Base-by-base conservation (phyloP, 1,140 invertebrate species). In the Paramacrobiotus metropolitanus region DNA sequence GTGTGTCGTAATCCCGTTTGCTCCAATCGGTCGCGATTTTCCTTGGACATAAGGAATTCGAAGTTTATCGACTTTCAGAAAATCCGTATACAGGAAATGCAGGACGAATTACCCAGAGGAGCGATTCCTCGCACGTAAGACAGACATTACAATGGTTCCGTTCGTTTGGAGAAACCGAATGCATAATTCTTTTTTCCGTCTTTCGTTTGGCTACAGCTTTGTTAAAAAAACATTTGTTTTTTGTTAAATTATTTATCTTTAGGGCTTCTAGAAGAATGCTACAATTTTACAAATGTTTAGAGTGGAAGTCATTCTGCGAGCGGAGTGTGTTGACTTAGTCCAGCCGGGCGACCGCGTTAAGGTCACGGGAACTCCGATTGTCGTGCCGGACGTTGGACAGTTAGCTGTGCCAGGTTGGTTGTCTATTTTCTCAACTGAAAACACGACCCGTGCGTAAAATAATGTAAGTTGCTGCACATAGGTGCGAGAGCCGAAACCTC, bases 51-150 rank as follows among this genome's bases (percentile, higher is more conserved):
- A 9, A 86, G 92, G 70, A 91, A 93, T 69, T 95, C 90, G 0
- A 73, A 82, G 24, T 99, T 99, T 77, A 83, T 98, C 1, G 95
- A 99, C 75, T 99, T 98, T 72, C 95, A 99, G 78, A 98, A 97
- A 78, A 82, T 97, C 2, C 79, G 92, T 65, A 90, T 99, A 65
- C 95, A 99, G 74, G 95, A 99, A 76, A 92, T 89, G 1, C 95
- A 99, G 74, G 82, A 88, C 18, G 95, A 99, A 74, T 74, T 99
- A 28, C 95, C 95, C 1, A 74, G 92, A 65, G 95, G 95, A 29
- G 88, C 87, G 68, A 96, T 99, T 68, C 95, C 95, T 0, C 78
- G 94, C 45, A 83, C 79, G 80, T 81, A 68, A 65, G 29, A 9
- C n/a, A n/a, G n/a, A n/a, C n/a, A n/a, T n/a, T n/a, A n/a, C n/a